A percentile compares a stretch with the other conserved stretches of the same genome.
Evolutionary conservation across 2,888 invertebrate species (phyloP).

Genomic region (Drosophila tripunctata): DNA sequence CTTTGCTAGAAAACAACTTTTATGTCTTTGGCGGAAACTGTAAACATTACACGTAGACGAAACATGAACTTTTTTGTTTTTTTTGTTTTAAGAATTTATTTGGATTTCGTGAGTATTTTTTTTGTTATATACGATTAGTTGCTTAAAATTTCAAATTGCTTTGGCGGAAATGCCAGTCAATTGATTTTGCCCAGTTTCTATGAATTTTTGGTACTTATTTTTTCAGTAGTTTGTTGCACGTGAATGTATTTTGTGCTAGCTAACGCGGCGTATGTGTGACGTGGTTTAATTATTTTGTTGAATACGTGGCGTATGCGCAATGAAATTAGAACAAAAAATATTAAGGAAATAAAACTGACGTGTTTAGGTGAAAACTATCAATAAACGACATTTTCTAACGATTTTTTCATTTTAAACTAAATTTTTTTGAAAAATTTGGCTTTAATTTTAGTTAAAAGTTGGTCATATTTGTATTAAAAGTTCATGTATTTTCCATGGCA

Average conservation of each 20-base stretch:
- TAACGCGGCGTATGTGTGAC: conserved; percentile 54
- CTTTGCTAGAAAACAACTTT: conserved; percentile 47
- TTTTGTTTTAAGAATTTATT: conserved; percentile 34
- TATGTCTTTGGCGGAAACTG: conserved; percentile 66
- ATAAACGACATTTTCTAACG: no score
- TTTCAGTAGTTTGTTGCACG: conserved; percentile 41
- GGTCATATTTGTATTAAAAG: no score
- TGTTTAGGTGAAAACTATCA: no score
- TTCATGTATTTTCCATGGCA: neutral
- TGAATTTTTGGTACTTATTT: conserved; percentile 26
- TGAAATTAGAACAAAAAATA: neutral
- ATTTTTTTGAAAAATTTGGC: no score
- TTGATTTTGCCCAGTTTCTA: conserved; percentile 24
- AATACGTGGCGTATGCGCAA: conserved; percentile 27
- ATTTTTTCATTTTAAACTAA: no score
- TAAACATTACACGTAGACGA: conserved; percentile 58
- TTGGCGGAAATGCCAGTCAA: conserved; percentile 72
- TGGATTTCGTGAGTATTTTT: conserved; percentile 2
- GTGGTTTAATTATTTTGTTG: no score
- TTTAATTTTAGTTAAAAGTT: no score
- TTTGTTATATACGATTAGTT: conserved; percentile 30
- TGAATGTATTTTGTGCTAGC: conserved; percentile 35
- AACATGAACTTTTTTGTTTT: conserved; percentile 25
- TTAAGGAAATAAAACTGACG: neutral
- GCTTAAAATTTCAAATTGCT: conserved; percentile 43